Evolutionary conservation across 2,797 vertebrate genomes (phyloP), one percentile per base, ranked within the genome.

Genomic region (Chelmon rostratus): DNA sequence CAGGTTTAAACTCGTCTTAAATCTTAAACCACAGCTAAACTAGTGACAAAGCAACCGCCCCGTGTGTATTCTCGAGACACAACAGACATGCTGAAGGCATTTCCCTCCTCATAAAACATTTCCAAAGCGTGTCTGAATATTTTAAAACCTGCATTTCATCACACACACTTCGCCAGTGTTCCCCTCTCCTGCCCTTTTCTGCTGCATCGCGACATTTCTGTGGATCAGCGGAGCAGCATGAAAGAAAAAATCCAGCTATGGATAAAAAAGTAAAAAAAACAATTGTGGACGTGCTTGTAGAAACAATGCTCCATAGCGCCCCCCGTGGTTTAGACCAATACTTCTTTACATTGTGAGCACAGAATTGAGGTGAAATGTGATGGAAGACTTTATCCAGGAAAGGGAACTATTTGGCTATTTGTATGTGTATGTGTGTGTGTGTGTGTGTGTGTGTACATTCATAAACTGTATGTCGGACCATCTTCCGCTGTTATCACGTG

Each of bases 361-460:
- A 53, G 8, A 62, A 57, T 6, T 62, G 3, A 54, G 9, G 33
- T 31, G 31, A 78, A 54, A 58, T 57, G 38, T 9, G 57, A 35
- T 11, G 0, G 6, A 23, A 44, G 44, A 53, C 18, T 53, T 64
- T n/a, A 46, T 10, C 28, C 15, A n/a, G 25, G 2, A 21, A 47
- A 2, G 9, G 19, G 11, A 28, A 44, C 11, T 35, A 5, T 18
- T 18, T 42, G 28, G 15, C 23, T 47, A 40, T 50, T 47, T 57
- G 5, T 25, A 12, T 58, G 28, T 35, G 6, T 42, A 18, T 18
- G 13, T 16, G 16, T n/a, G 40, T 42, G 10, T 42, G 40, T 42
- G 11, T 64, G 23, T 70, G 15, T 73, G 28, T 81, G 59, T 85
- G 28, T 68, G 28, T 59, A 67, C 73, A 59, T 85, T 58, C 68